These are phyloP conservation scores for Marisa cornuarietis DNA, from an alignment of 1,140 invertebrate species.

Conservation along the genomic window DNA sequence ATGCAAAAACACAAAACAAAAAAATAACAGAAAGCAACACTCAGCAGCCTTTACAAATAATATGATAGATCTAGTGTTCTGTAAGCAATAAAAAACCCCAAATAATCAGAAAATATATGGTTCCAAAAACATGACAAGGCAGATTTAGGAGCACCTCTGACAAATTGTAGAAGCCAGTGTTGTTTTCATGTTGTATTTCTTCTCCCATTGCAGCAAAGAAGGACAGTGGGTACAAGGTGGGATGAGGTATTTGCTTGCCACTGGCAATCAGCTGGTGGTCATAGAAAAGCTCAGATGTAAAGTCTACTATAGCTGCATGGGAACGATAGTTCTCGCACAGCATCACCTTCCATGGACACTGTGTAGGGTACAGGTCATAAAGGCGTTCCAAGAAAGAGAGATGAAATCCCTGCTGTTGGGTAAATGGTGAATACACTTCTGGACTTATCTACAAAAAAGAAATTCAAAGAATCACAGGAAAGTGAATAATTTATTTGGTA, in stretches of 20 bases:
- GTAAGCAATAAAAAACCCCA: too few relatives aligned
- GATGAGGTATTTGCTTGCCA: slow-evolving; percentile 75
- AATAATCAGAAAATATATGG: not conserved
- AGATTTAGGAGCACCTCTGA: slow-evolving; percentile 73
- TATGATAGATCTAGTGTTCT: too few relatives aligned
- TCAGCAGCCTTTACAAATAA: too few relatives aligned
- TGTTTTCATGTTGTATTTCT: slow-evolving; percentile 80
- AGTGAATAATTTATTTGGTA: not conserved
- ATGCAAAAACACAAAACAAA: not conserved
- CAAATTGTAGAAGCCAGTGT: slow-evolving; percentile 86
- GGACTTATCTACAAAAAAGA: slow-evolving; percentile 71
- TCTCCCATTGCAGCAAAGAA: slow-evolving; percentile 84
- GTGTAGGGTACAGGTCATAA: slow-evolving; percentile 80
- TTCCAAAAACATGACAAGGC: not conserved
- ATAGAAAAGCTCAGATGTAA: slow-evolving; percentile 86
- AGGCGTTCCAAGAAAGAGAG: slow-evolving; percentile 83
- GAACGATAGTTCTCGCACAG: slow-evolving; percentile 88
- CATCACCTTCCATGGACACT: slow-evolving; percentile 82
- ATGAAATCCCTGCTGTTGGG: slow-evolving; percentile 80
- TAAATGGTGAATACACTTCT: slow-evolving; percentile 83
- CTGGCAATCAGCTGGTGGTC: slow-evolving; percentile 80
- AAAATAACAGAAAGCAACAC: not conserved
- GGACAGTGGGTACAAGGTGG: slow-evolving; percentile 78
- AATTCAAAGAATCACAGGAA: slow-evolving; percentile 8
- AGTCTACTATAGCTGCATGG: slow-evolving; percentile 82